Base-by-base conservation (phyloP, 1,140 invertebrate genomes). In the Bombus picipes region DNA sequence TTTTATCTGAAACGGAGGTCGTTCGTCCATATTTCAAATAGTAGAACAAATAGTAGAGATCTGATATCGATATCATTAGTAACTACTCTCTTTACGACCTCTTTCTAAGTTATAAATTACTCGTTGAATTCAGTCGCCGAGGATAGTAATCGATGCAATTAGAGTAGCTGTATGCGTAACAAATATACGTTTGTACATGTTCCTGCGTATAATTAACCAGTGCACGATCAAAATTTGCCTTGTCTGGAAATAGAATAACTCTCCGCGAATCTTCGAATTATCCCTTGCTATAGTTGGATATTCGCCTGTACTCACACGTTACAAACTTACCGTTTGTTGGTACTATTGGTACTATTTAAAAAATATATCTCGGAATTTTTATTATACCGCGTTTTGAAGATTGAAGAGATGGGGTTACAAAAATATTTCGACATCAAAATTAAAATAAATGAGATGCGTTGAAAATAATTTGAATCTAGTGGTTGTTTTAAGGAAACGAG, bases 31-130 rank as follows among this genome's bases (percentile, higher is more conserved):
- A 73, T 85, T 77, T 85, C 66, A 88, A 89, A 76, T 65, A 57
- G 66, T 70, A 76, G 87, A 85, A 73, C 83, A 72, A 76, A 81
- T 71, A 72, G n/a, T n/a, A n/a, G n/a, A 78, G 34, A 32, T 39
- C 73, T 85, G 87, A 83, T 89, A 89, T 88, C 72, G 68, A 85
- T 81, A 83, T 89, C 83, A 81, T 89, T 88, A 88, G 87, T 88
- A 88, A 88, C 88, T 87, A 89, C 81, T 89, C 82, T 77, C 82
- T 85, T 89, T 89, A 88, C 74, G 78, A 88, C 59, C 83, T 88
- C 87, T 88, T 88, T 78, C 77, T 81, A 88, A 88, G 87, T 88
- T 89, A 89, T 89, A 89, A 89, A 89, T 89, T 89, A 89, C 77
- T 74, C 25, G 82, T 62, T n/a, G 83, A 62, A 85, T 68, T 53